A percentile compares a stretch with the other conserved stretches of the same genome.
Evolutionary conservation across 1,140 invertebrate species (phyloP).

Genomic region (Danaus melanippus): DNA sequence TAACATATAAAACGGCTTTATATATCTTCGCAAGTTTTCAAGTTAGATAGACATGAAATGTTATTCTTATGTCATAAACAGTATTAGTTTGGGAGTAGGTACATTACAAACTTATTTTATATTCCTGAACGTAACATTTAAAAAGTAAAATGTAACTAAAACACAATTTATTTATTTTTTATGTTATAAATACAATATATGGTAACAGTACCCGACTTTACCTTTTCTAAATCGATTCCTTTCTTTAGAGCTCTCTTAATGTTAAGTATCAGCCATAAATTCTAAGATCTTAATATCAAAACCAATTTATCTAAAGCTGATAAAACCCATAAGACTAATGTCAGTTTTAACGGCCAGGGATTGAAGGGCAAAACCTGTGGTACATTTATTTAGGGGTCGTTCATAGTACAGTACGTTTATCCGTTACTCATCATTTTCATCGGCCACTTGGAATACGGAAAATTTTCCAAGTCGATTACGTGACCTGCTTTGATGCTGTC

Average conservation of each 20-base stretch:
- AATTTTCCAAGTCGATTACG: constrained; percentile 23
- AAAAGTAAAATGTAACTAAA: too few relatives aligned
- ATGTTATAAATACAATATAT: too few relatives aligned
- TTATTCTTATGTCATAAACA: too few relatives aligned
- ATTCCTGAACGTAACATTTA: too few relatives aligned
- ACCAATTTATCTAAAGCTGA: constrained; percentile 18
- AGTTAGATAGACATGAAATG: too few relatives aligned
- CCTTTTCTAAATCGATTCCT: too few relatives aligned
- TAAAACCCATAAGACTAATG: constrained; percentile 22
- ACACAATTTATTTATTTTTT: too few relatives aligned
- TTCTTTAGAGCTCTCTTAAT: background rate
- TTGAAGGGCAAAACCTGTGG: constrained; percentile 25
- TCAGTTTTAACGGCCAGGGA: constrained; percentile 14
- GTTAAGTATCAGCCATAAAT: constrained; percentile 13
- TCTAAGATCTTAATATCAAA: constrained; percentile 16
- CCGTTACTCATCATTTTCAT: constrained; percentile 26
- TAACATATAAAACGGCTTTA: too few relatives aligned
- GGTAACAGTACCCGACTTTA: too few relatives aligned
- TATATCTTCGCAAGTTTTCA: too few relatives aligned
- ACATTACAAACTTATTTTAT: too few relatives aligned
- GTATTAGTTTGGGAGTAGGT: too few relatives aligned
- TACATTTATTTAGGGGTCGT: constrained; percentile 20
- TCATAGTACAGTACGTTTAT: constrained; percentile 15
- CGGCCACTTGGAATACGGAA: constrained; percentile 18
- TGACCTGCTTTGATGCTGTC: constrained; percentile 16